Conservation (phyloP, 2,888 invertebrate genomes). For the Ashinkailepas kermadecensis region DNA sequence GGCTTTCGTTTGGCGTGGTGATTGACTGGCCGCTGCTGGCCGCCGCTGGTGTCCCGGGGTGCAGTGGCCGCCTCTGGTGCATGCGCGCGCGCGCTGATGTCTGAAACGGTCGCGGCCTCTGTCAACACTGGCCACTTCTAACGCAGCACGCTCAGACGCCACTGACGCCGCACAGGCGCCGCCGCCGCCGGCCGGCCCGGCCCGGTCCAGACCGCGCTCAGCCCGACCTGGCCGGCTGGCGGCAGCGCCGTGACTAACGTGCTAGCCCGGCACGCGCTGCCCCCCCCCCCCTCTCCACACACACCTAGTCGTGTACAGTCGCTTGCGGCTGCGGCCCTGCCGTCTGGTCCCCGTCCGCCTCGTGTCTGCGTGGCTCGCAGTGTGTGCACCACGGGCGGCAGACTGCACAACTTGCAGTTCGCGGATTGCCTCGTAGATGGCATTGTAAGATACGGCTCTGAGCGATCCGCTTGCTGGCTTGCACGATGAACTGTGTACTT, state of each 20-base stretch:
- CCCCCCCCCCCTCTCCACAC: background rate
- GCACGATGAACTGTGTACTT: slow-evolving; percentile 17
- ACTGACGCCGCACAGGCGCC: background rate
- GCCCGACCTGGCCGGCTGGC: no score
- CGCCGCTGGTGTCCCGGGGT: background rate
- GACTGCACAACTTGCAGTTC: slow-evolving; percentile 5
- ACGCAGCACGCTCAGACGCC: background rate
- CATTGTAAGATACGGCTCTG: slow-evolving; percentile 16
- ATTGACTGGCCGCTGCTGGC: background rate
- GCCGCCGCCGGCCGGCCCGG: slow-evolving; percentile 2
- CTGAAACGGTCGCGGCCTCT: background rate
- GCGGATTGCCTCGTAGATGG: slow-evolving; percentile 15
- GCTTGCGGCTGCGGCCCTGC: background rate
- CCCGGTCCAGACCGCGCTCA: background rate
- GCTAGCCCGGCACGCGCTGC: background rate
- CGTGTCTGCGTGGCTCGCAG: background rate
- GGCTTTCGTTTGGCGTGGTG: background rate
- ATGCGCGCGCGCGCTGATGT: background rate
- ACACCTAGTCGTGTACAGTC: background rate
- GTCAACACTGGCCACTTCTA: background rate
- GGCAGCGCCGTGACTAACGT: background rate
- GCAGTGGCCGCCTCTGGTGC: slow-evolving; percentile 3
- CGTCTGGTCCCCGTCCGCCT: background rate
- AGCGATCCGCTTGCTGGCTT: slow-evolving; percentile 16
- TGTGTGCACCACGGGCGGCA: slow-evolving; percentile 13